Evolutionary conservation across 2,888 invertebrate species (phyloP).

Genomic region (Mimas tiliae): DNA sequence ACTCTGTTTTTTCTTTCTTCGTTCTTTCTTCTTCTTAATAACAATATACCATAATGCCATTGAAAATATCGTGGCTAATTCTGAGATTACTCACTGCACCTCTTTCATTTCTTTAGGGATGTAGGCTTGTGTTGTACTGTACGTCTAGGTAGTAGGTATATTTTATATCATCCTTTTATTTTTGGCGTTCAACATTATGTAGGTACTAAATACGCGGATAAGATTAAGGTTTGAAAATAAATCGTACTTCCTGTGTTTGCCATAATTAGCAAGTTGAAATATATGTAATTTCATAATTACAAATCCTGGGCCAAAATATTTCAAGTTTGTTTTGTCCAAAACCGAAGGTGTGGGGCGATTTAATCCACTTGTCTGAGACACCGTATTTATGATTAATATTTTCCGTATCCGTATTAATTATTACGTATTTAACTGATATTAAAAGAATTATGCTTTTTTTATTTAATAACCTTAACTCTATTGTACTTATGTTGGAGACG

Average conservation of each 20-base stretch:
- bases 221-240: constrained; percentile 4
- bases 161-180: not conserved
- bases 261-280: not conserved
- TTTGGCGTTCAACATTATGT: not conserved
- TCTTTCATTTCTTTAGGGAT: too few relatives aligned
- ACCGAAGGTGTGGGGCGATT: constrained; percentile 19
- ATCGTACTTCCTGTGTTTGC: not conserved
- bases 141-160: not conserved
- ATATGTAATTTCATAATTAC: not conserved
- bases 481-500: too few relatives aligned
- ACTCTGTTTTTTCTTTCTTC: too few relatives aligned
- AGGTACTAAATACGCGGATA: not conserved
- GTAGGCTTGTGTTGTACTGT: too few relatives aligned
- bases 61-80: too few relatives aligned
- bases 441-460: too few relatives aligned
- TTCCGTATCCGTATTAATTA: not conserved
- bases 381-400: not conserved
- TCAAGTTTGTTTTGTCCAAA: not conserved
- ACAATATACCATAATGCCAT: too few relatives aligned
- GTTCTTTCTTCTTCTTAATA: too few relatives aligned
- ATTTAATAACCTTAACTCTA: too few relatives aligned
- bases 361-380: constrained; percentile 14
- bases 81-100: too few relatives aligned
- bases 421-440: too few relatives aligned
- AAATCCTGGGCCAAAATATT: not conserved